Percentiles rank a stretch among this genome's conserved stretches.
phyloP scores from a whole-genome alignment of 2,113 vertebrate species.

The Eubucco bourcierii region DNA sequence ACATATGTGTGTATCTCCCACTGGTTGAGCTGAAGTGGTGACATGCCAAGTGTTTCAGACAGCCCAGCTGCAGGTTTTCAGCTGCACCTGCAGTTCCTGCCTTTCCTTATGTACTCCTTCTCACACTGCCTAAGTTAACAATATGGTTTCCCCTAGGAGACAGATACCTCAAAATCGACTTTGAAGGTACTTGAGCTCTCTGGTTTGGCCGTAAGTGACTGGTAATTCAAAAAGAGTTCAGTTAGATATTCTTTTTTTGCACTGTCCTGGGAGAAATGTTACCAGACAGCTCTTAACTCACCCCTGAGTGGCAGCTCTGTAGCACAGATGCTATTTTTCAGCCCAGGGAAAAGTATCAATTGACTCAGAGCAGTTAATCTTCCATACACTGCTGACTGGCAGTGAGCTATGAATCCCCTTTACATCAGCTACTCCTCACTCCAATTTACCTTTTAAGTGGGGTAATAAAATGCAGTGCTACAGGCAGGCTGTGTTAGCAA shows the following conservation, averaged over 20 bases:
- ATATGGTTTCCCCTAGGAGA: background rate
- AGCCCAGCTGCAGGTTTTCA: background rate
- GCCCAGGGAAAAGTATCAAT: background rate
- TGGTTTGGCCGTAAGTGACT: background rate
- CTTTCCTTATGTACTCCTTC: background rate
- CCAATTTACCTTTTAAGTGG: too few species aligned
- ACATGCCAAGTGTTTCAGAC: background rate
- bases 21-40: background rate
- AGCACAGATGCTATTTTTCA: background rate
- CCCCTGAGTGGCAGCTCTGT: background rate
- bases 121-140: background rate
- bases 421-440: too few species aligned
- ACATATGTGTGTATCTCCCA: background rate
- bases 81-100: background rate
- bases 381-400: too few species aligned
- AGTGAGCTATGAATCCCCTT: too few species aligned
- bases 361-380: too few species aligned
- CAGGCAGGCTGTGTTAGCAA: too few species aligned
- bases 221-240: background rate
- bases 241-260: background rate
- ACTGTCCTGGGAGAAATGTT: rapidly evolving
- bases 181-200: background rate
- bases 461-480: too few species aligned
- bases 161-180: background rate
- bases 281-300: background rate